Percentiles rank a stretch among this genome's conserved stretches.
Conservation (phyloP, 2,888 invertebrate genomes). For the Amaurobius ferox region DNA sequence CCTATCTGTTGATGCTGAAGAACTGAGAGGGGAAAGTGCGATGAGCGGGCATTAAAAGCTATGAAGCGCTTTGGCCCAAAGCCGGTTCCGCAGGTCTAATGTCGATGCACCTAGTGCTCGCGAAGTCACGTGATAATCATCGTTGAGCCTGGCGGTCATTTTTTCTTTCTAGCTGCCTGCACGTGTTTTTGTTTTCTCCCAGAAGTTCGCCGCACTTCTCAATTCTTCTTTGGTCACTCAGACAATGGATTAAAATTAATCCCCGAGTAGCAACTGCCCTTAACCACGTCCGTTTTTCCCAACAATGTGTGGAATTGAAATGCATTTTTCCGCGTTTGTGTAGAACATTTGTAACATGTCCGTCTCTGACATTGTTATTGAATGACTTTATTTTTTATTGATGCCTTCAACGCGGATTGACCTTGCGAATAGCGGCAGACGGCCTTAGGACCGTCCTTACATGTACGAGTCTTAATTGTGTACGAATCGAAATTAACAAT, state of each 20-base stretch:
- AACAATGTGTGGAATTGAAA: background rate
- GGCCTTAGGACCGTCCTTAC: background rate
- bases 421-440: background rate
- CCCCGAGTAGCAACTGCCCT: conserved; percentile 13
- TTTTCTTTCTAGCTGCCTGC: conserved; percentile 9
- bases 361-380: background rate
- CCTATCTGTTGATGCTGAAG: conserved; percentile 47
- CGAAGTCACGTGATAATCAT: conserved; percentile 50
- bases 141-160: conserved; percentile 50
- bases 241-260: conserved; percentile 31
- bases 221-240: conserved; percentile 11
- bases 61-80: conserved; percentile 12
- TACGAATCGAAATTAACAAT: background rate
- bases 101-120: conserved; percentile 63
- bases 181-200: conserved; percentile 55
- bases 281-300: conserved; percentile 25
- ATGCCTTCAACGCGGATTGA: background rate
- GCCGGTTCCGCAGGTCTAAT: conserved; percentile 67
- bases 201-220: conserved; percentile 19
- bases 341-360: background rate
- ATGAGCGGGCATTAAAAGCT: conserved; percentile 28
- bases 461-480: too few species aligned
- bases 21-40: conserved; percentile 49
- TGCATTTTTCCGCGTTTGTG: background rate
- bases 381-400: background rate